Percentiles rank a stretch among this genome's conserved stretches.
Evolutionary conservation across 1,140 invertebrate species (phyloP).

Genomic region (Musca vetustissima): DNA sequence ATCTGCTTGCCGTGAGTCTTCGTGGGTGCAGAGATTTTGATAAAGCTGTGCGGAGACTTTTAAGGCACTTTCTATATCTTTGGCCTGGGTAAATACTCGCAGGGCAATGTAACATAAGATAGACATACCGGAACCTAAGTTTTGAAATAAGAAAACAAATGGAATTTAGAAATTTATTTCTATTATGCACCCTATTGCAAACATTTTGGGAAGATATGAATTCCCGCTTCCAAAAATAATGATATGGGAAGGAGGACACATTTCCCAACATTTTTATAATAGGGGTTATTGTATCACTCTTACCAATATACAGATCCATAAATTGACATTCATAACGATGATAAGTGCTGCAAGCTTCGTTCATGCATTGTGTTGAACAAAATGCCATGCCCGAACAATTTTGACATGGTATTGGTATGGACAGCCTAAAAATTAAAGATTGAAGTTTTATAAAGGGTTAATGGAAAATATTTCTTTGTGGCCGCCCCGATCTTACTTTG

Average conservation of each 20-base stretch:
- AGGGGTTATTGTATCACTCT: too few relatives aligned
- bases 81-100: conserved; percentile 69
- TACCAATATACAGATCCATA: conserved; percentile 71
- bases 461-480: too few relatives aligned
- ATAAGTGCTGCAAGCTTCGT: conserved; percentile 67
- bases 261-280: too few relatives aligned
- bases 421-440: conserved; percentile 45
- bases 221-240: too few relatives aligned
- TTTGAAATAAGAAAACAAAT: conserved; percentile 18
- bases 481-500: conserved; percentile 61
- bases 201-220: too few relatives aligned
- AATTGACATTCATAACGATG: conserved; percentile 83
- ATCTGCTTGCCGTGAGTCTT: conserved; percentile 62
- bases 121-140: conserved; percentile 75
- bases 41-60: conserved; percentile 56
- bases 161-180: background rate
- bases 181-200: too few relatives aligned
- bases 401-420: conserved; percentile 70
- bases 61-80: conserved; percentile 44
- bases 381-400: conserved; percentile 76
- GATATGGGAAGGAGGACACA: too few relatives aligned
- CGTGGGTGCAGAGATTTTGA: conserved; percentile 69
- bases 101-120: conserved; percentile 74
- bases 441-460: background rate
- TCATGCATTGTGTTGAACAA: conserved; percentile 71